Percentiles rank a stretch among this genome's conserved stretches.
Conservation (phyloP, 2,888 invertebrate genomes). For the Graphium colonna region DNA sequence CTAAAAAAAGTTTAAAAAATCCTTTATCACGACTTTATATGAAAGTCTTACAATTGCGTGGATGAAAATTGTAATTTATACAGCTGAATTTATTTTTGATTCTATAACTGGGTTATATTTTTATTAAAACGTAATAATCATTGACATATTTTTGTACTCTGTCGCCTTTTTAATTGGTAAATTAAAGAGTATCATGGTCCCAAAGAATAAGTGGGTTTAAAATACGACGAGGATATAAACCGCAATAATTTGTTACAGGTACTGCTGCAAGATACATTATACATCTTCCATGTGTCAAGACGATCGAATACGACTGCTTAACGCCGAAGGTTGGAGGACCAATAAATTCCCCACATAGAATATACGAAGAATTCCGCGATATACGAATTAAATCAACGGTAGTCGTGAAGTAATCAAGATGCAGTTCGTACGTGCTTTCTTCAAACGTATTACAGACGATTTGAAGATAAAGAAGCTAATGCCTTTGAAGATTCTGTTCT, state of each 20-base stretch:
- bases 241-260: conserved; percentile 46
- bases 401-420: conserved; percentile 56
- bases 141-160: background rate
- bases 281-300: conserved; percentile 60
- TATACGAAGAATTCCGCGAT: conserved; percentile 13
- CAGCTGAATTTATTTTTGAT: too few species aligned
- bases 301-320: conserved; percentile 40
- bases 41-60: too few species aligned
- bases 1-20: too few species aligned
- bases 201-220: background rate
- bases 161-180: too few species aligned
- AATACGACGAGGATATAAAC: too few species aligned
- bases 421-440: conserved; percentile 82
- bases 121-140: too few species aligned
- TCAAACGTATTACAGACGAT: conserved; percentile 84
- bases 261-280: conserved; percentile 30
- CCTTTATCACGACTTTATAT: too few species aligned
- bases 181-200: background rate
- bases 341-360: conserved; percentile 57
- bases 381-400: background rate
- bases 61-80: too few species aligned
- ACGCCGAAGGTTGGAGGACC: conserved; percentile 53
- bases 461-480: conserved; percentile 85
- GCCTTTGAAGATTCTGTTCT: conserved; percentile 87
- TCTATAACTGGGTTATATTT: too few species aligned